A percentile compares a stretch with the other conserved stretches of the same genome.
These are phyloP conservation scores for Passer montanus DNA, from an alignment of 2,113 vertebrate genomes.

Conservation along the genomic window DNA sequence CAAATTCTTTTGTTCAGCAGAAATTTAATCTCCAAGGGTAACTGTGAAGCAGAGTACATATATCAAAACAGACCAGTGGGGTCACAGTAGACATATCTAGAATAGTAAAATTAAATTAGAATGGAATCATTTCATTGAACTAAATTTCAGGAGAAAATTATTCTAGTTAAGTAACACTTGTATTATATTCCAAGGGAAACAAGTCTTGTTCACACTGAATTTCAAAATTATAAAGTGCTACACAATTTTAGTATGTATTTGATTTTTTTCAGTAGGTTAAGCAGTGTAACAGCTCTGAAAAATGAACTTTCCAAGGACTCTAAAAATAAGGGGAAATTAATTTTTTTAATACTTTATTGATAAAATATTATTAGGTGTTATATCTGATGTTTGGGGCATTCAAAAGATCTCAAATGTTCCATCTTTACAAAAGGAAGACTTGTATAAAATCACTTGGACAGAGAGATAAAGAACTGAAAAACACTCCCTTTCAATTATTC, in stretches of 20 bases:
- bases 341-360: not conserved
- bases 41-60: not conserved
- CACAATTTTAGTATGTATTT: fast-evolving
- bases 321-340: not conserved
- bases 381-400: not conserved
- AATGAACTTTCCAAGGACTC: not conserved
- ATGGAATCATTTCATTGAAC: not conserved
- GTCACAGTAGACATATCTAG: not conserved
- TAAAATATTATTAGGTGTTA: not conserved
- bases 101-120: not conserved
- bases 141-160: not conserved
- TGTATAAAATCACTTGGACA: not conserved
- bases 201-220: not conserved
- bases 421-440: not conserved
- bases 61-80: not conserved
- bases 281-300: not conserved
- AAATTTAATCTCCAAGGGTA: not conserved
- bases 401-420: not conserved
- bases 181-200: not conserved
- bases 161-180: not conserved
- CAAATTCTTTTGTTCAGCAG: not conserved
- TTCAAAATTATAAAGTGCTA: not conserved
- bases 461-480: not conserved
- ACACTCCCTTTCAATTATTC: not conserved
- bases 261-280: not conserved